phyloP scores from a whole-genome alignment of 2,888 invertebrate genomes.

The Aspidiotus rigidus region DNA sequence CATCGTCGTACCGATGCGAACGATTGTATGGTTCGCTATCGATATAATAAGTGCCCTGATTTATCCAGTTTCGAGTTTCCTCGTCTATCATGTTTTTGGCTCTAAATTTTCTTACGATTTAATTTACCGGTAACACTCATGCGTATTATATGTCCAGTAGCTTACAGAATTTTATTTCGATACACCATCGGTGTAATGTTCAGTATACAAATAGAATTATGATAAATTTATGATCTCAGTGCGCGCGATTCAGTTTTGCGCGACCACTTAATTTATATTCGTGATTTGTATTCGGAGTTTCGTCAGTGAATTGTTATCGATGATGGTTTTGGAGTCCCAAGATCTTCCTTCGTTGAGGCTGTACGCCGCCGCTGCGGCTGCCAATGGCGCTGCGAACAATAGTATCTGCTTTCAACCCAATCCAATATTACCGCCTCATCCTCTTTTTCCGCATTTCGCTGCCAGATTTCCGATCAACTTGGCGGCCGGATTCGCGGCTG shows the following conservation, averaged over 20 bases:
- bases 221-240: not conserved
- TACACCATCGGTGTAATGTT: too few species aligned
- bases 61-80: too few species aligned
- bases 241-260: too few species aligned
- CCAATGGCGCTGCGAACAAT: slow-evolving; percentile 34
- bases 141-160: too few species aligned
- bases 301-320: slow-evolving; percentile 35
- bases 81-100: too few species aligned
- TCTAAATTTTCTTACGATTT: too few species aligned
- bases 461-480: slow-evolving; percentile 38
- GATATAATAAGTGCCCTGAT: too few species aligned
- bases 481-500: slow-evolving; percentile 37
- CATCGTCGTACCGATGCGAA: too few species aligned
- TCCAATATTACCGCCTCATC: slow-evolving; percentile 38
- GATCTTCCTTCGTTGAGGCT: slow-evolving; percentile 61
- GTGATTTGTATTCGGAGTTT: not conserved
- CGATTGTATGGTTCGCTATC: too few species aligned
- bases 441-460: slow-evolving; percentile 39
- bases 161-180: too few species aligned
- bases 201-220: too few species aligned
- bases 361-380: slow-evolving; percentile 43
- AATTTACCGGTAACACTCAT: too few species aligned
- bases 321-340: slow-evolving; percentile 56
- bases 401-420: slow-evolving; percentile 36
- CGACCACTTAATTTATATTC: not conserved